Conservation (phyloP, 1,140 invertebrate genomes). For the Drosophila simulans region DNA sequence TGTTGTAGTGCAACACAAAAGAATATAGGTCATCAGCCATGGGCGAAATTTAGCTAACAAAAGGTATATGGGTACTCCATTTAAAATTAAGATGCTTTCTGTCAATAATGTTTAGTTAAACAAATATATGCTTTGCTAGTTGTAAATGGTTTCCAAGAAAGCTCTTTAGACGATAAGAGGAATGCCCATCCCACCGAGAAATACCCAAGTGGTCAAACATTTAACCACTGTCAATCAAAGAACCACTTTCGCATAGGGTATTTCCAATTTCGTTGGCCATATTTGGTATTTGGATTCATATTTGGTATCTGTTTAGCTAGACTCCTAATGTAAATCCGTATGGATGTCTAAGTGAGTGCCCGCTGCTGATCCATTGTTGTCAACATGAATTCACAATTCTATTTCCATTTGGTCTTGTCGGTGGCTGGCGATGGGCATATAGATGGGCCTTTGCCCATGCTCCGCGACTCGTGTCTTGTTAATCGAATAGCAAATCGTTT, state of each 20-base stretch:
- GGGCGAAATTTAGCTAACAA: slow-evolving; percentile 24
- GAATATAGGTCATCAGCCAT: slow-evolving; percentile 59
- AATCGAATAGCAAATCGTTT: slow-evolving; percentile 80
- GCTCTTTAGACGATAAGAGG: no score
- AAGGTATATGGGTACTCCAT: slow-evolving; percentile 29
- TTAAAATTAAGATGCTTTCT: slow-evolving; percentile 11
- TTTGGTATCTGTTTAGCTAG: slow-evolving; percentile 49
- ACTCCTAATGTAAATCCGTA: slow-evolving; percentile 47
- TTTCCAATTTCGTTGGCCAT: neutral
- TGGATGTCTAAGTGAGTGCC: slow-evolving; percentile 39
- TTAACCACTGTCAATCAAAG: neutral
- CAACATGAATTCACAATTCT: slow-evolving; percentile 79
- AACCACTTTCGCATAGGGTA: slow-evolving; percentile 12
- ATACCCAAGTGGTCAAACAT: neutral
- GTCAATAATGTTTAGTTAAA: neutral
- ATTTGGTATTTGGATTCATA: neutral
- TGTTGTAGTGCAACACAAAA: slow-evolving; percentile 35
- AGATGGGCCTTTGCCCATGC: neutral
- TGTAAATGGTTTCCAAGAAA: no score
- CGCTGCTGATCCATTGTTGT: slow-evolving; percentile 62
- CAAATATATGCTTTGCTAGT: no score
- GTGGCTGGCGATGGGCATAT: slow-evolving; percentile 26
- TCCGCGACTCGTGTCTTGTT: slow-evolving; percentile 59
- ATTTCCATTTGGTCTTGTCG: slow-evolving; percentile 72
- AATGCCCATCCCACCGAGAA: neutral